Percentiles rank a stretch among this genome's conserved stretches.
These are phyloP conservation scores for Gymnoscelis rufifasciata DNA, from an alignment of 2,888 invertebrate genomes.

Conservation along the genomic window DNA sequence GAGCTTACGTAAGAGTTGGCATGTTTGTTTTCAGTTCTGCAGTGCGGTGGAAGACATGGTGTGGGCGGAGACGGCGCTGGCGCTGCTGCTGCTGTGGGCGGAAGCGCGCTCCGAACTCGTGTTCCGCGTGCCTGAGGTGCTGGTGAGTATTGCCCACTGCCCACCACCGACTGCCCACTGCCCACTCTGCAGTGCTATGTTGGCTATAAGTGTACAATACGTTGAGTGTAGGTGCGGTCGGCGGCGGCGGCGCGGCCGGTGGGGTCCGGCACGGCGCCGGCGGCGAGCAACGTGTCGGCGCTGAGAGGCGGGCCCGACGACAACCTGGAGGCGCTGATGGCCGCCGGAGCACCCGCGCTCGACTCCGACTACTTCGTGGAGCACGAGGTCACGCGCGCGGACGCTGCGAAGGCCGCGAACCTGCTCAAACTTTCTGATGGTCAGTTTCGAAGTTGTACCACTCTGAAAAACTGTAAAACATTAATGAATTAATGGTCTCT, in stretches of 20 bases:
- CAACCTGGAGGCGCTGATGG: neutral
- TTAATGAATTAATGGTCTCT: too few species aligned
- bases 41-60: neutral
- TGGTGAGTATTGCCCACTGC: conserved; percentile 46
- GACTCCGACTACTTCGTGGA: conserved; percentile 80
- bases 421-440: conserved; percentile 57
- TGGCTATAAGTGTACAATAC: too few species aligned
- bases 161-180: too few species aligned
- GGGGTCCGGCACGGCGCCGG: conserved; percentile 49
- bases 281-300: conserved; percentile 32
- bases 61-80: conserved; percentile 6
- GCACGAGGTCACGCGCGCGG: conserved; percentile 79
- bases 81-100: conserved; percentile 32
- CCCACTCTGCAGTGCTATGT: too few species aligned
- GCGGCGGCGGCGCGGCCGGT: conserved; percentile 62
- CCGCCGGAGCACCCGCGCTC: neutral
- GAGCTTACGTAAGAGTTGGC: neutral
- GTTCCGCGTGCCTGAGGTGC: conserved; percentile 69
- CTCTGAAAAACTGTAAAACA: too few species aligned
- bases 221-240: conserved; percentile 63
- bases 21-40: neutral
- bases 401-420: conserved; percentile 77
- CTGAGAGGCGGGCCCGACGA: conserved; percentile 33
- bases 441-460: conserved; percentile 26
- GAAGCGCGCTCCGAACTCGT: conserved; percentile 48